These are phyloP conservation scores for Cassiopea xamachana DNA, from an alignment of 30 jellyfish, hydroid and myxozoan species.

Conservation along the genomic window DNA sequence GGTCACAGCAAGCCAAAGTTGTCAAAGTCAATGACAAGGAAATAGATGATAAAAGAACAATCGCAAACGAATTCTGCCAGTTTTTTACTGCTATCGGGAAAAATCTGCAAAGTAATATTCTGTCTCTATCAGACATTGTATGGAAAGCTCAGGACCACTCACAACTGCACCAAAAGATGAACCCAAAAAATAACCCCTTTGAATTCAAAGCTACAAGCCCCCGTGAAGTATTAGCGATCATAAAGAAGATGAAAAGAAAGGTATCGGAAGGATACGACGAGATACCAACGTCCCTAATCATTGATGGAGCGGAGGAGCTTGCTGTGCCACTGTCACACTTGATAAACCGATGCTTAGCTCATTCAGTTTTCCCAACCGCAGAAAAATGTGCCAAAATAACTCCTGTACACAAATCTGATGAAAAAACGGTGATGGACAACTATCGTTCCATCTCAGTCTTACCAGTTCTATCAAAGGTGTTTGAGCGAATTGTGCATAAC, in stretches of 20 bases:
- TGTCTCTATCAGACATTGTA: background rate
- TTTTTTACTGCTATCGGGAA: background rate
- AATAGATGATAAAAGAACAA: background rate
- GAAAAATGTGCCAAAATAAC: constrained; percentile 47
- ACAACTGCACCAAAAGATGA: background rate
- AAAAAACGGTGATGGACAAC: constrained; percentile 12
- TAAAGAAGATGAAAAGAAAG: background rate
- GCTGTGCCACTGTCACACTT: constrained; percentile 42
- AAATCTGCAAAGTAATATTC: background rate
- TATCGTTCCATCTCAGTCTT: constrained; percentile 34
- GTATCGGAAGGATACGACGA: background rate
- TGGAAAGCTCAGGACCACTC: background rate
- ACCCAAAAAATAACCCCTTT: background rate
- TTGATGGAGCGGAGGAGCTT: constrained; percentile 36
- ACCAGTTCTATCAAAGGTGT: constrained; percentile 13
- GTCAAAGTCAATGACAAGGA: background rate
- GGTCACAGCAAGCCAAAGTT: constrained; percentile 12
- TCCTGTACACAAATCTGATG: constrained; percentile 45
- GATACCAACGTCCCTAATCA: background rate
- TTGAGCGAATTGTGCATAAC: constrained; percentile 30
- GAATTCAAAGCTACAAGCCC: background rate
- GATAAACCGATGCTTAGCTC: constrained; percentile 24
- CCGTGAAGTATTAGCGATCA: background rate
- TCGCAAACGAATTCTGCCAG: background rate
- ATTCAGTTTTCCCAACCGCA: constrained; percentile 25